Evolutionary conservation across 2,888 invertebrate species (phyloP).

Genomic region (Cryptus viduatorius): DNA sequence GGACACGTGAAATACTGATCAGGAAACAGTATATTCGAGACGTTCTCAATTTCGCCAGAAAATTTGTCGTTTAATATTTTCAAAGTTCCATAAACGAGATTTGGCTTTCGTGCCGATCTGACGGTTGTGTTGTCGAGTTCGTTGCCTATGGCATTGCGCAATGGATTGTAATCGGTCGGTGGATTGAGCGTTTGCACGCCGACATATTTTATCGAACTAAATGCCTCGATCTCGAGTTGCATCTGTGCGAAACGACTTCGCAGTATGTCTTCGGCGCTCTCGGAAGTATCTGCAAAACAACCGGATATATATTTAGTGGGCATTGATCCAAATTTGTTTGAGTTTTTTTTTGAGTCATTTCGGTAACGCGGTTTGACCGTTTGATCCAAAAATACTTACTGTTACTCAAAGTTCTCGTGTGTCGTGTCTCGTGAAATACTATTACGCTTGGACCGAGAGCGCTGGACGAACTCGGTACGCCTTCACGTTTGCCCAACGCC

Average conservation of each 20-base stretch:
- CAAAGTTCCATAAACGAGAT: constrained; percentile 89
- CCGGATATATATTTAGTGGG: constrained; percentile 21
- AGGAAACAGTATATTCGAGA: constrained; percentile 89
- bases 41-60: constrained; percentile 88
- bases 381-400: constrained; percentile 82
- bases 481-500: constrained; percentile 82
- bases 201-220: constrained; percentile 90
- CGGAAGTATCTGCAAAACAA: constrained; percentile 85
- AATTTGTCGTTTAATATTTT: constrained; percentile 92
- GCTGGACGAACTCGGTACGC: constrained; percentile 85
- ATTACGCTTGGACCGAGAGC: constrained; percentile 91
- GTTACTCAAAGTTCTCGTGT: constrained; percentile 89
- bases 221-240: constrained; percentile 89
- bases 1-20: constrained; percentile 93
- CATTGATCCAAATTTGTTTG: constrained; percentile 7
- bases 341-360: too few relatives aligned
- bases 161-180: constrained; percentile 88
- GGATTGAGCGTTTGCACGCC: constrained; percentile 87
- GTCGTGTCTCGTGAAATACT: constrained; percentile 92
- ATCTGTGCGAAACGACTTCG: constrained; percentile 88
- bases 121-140: constrained; percentile 90
- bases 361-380: too few relatives aligned
- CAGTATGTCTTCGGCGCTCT: constrained; percentile 88
- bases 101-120: constrained; percentile 89
- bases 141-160: constrained; percentile 87